Evolutionary conservation across 2,113 vertebrate genomes (phyloP), one percentile per base, ranked within the genome.

Genomic region (Thalassarche chlororhynchos): DNA sequence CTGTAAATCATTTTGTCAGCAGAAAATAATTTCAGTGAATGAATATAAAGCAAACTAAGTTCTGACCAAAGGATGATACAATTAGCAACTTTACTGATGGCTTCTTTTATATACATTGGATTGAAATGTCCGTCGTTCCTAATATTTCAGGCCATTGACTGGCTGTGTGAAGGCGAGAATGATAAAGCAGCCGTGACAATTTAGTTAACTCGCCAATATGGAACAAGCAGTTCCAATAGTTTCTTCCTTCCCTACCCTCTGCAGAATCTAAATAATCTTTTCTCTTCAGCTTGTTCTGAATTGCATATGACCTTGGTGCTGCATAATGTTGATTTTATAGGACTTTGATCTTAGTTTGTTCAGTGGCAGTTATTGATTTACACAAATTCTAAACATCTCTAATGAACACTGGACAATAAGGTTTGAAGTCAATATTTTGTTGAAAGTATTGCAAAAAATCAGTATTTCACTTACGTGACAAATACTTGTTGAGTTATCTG

Each of bases 61-160:
- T 96, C 18, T 96, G 72, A 91, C 79, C 81, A 78, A 78, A 95
- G 90, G 49, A 72, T 42, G 17, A 86, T 95, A 66, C 90, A 92
- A 74, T 89, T 93, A 97, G 81, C 88, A 90, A 38, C 83, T 92
- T 97, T 87, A 88, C 52, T 69, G 79, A 81, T 97, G 74, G 77
- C 80, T 98, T 96, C 65, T 93, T 92, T 95, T 95, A 90, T 92
- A 86, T 96, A 93, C 42, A 24, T 91, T 96, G 91, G 82, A 93
- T 96, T 98, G 95, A 98, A 98, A 98, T 95, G 94, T 89, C 95
- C 96, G 75, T 97, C 83, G 84, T 98, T 97, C 84, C 91, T 98
- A 91, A 83, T 97, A 97, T 94, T 97, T 98, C 94, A 95, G 95
- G 95, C 91, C 90, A 89, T 87, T 98, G 95, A 91, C 93, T 98